Conservation (phyloP, 1,140 invertebrate genomes). For the Bombus consobrinus region DNA sequence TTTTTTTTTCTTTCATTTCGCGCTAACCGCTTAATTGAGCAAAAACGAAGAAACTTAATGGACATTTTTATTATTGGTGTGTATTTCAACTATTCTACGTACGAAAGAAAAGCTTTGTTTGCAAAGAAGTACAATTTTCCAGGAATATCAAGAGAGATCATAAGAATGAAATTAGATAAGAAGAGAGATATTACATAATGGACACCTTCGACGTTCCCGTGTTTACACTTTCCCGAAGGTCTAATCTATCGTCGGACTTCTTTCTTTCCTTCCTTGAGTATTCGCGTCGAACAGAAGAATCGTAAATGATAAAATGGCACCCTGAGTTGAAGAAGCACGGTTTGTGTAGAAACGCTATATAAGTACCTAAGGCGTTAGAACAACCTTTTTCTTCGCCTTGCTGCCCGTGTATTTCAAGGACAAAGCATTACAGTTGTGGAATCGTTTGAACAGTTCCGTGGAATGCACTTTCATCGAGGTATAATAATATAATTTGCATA, state of each 20-base stretch:
- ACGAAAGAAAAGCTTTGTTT: conserved; percentile 26
- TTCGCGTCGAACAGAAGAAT: conserved; percentile 36
- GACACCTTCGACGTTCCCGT: background rate
- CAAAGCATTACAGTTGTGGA: background rate
- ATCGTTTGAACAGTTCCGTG: conserved; percentile 22
- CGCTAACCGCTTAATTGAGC: conserved; percentile 55
- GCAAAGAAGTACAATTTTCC: conserved; percentile 24
- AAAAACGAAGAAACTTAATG: conserved; percentile 33
- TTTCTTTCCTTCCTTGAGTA: conserved; percentile 26
- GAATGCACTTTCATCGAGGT: conserved; percentile 59
- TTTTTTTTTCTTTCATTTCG: conserved; percentile 30
- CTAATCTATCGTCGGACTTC: conserved; percentile 17
- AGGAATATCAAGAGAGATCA: conserved; percentile 28
- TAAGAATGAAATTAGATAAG: background rate
- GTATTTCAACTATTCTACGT: conserved; percentile 30
- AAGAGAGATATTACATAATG: conserved; percentile 7
- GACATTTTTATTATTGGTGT: conserved; percentile 33
- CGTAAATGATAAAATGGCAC: conserved; percentile 73
- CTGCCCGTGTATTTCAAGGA: background rate
- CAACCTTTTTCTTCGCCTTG: conserved; percentile 5
- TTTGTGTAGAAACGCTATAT: conserved; percentile 44
- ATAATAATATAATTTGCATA: conserved; percentile 29
- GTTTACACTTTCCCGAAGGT: conserved; percentile 10
- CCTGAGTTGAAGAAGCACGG: conserved; percentile 79
- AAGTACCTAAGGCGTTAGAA: conserved; percentile 41